Evolutionary conservation across 2,113 vertebrate species (phyloP).

Genomic region (Promerops cafer): DNA sequence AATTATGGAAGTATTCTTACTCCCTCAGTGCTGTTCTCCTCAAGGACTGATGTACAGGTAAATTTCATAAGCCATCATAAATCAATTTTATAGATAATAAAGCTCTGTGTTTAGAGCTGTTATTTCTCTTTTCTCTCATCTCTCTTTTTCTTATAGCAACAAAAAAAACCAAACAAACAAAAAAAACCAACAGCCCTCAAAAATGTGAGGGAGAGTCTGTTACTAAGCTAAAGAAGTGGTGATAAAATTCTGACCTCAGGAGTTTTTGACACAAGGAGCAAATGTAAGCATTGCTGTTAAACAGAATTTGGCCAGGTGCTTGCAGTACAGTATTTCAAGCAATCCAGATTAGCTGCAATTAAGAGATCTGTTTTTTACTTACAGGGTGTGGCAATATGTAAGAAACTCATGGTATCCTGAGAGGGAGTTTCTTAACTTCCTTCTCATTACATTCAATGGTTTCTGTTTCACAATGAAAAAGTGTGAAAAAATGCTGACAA

Average conservation of each 20-base stretch:
- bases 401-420: background rate
- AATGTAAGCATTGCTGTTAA: background rate
- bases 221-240: background rate
- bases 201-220: background rate
- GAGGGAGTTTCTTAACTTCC: slow-evolving; percentile 32
- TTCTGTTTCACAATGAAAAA: slow-evolving; percentile 47
- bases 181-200: background rate
- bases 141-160: background rate
- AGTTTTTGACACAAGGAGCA: background rate
- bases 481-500: background rate
- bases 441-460: background rate
- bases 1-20: background rate
- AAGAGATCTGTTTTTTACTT: slow-evolving; percentile 24
- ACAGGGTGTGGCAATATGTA: background rate
- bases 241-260: background rate
- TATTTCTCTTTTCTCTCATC: background rate
- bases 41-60: background rate
- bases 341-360: background rate
- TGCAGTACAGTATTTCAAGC: background rate
- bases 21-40: background rate
- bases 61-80: background rate
- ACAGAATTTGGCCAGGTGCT: background rate
- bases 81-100: background rate
- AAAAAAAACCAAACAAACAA: background rate
- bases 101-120: background rate